Percentiles rank a stretch among this genome's conserved stretches.
Evolutionary conservation across 2,113 vertebrate species (phyloP).

Genomic region (Lipophrys pholis): DNA sequence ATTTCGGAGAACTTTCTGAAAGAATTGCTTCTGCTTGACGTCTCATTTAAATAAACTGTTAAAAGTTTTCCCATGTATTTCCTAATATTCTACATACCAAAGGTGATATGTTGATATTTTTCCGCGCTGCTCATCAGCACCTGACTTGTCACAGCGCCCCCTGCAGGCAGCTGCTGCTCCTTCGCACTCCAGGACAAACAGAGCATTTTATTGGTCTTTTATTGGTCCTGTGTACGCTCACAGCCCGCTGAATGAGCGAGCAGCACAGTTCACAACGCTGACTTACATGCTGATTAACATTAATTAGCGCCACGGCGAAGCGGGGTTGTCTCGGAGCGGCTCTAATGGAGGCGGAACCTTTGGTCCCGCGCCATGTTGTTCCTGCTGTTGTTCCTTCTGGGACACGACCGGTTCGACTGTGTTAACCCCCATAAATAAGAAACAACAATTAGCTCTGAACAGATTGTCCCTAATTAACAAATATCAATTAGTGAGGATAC

Average conservation of each 20-base stretch:
- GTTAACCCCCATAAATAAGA: constrained; percentile 53
- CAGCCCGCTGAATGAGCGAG: too few relatives aligned
- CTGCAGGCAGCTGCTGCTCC: too few relatives aligned
- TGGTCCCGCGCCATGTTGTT: constrained; percentile 78
- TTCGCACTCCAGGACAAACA: too few relatives aligned
- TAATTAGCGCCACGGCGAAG: constrained; percentile 86
- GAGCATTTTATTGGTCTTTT: too few relatives aligned
- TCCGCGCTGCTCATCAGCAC: not conserved
- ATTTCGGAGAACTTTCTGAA: too few relatives aligned
- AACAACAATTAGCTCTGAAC: constrained; percentile 55
- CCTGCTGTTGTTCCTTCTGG: constrained; percentile 52
- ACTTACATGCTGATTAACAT: constrained; percentile 88
- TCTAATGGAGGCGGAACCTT: constrained; percentile 75
- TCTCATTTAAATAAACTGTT: too few relatives aligned
- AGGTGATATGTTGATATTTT: not conserved
- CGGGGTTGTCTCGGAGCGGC: constrained; percentile 85
- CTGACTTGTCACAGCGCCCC: not conserved
- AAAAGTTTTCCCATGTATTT: too few relatives aligned
- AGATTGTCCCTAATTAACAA: constrained; percentile 72
- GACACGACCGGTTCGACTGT: constrained; percentile 76
- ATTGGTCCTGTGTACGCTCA: too few relatives aligned
- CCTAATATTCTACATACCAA: not conserved
- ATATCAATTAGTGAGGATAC: constrained; percentile 89
- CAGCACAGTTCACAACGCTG: too few relatives aligned
- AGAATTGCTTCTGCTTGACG: too few relatives aligned